Evolutionary conservation across 1,140 invertebrate genomes (phyloP).

Genomic region (Hydropsyche tenuis): DNA sequence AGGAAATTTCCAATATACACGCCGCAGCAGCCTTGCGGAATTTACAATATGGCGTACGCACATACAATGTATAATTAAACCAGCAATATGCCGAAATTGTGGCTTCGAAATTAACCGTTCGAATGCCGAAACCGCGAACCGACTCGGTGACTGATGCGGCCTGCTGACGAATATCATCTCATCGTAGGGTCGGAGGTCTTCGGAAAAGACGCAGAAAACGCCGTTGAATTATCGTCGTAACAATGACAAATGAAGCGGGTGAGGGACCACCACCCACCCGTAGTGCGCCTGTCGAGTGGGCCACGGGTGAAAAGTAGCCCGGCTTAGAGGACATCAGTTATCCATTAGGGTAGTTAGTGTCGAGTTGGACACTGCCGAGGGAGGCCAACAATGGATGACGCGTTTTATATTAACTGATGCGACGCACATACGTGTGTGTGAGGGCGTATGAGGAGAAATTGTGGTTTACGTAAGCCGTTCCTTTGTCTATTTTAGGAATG

Average conservation of each 20-base stretch:
- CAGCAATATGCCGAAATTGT: too few species aligned
- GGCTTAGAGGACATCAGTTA: slow-evolving; percentile 47
- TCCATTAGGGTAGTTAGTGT: slow-evolving; percentile 47
- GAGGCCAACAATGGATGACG: slow-evolving; percentile 37
- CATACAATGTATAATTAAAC: too few species aligned
- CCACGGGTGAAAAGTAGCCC: slow-evolving; percentile 22
- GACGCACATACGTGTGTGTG: slow-evolving; percentile 8
- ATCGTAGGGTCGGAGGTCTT: too few species aligned
- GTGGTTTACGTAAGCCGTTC: not conserved
- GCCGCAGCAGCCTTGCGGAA: too few species aligned
- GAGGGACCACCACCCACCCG: slow-evolving; percentile 20
- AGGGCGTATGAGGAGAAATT: not conserved
- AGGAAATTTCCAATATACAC: too few species aligned
- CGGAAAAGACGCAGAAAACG: slow-evolving; percentile 8
- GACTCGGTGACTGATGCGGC: too few species aligned
- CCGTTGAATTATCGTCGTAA: slow-evolving; percentile 39
- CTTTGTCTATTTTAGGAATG: too few species aligned
- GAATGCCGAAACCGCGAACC: too few species aligned
- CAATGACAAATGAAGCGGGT: slow-evolving; percentile 45
- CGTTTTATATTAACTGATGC: slow-evolving; percentile 32
- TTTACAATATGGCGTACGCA: too few species aligned
- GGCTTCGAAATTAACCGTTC: too few species aligned
- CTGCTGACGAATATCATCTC: too few species aligned
- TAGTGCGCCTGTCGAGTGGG: slow-evolving; percentile 4
- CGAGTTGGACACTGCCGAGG: slow-evolving; percentile 39